phyloP scores from a whole-genome alignment of 2,113 vertebrate genomes.

The Gobius niger region DNA sequence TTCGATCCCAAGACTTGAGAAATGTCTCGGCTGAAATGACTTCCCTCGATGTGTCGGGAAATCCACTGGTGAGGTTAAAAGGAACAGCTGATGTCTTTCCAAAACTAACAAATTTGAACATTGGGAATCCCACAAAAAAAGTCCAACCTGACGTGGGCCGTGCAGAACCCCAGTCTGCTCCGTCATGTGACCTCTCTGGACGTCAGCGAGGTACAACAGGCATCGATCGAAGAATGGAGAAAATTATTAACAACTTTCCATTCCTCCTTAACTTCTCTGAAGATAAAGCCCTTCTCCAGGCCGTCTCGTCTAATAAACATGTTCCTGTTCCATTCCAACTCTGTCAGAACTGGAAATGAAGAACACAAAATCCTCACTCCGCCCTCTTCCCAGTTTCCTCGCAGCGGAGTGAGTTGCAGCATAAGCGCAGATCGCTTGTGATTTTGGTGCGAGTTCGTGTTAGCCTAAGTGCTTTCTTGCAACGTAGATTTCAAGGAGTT shows the following conservation, averaged over 20 bases:
- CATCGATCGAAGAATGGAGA: constrained; percentile 23
- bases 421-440: no score
- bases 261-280: constrained; percentile 51
- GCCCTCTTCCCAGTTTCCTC: no score
- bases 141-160: constrained; percentile 40
- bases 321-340: constrained; percentile 68
- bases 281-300: constrained; percentile 52
- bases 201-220: constrained; percentile 54
- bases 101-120: constrained; percentile 54
- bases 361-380: no score
- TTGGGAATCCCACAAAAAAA: constrained; percentile 35
- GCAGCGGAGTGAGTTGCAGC: no score
- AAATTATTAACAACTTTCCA: constrained; percentile 57
- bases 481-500: no score
- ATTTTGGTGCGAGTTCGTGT: no score
- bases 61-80: constrained; percentile 51
- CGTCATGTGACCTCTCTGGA: constrained; percentile 58
- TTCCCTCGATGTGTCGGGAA: constrained; percentile 57
- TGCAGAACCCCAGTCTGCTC: constrained; percentile 57
- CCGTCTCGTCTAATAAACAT: constrained; percentile 54
- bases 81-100: constrained; percentile 65
- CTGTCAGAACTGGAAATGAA: constrained; percentile 17
- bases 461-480: no score
- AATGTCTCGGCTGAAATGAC: constrained; percentile 34
- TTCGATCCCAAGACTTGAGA: constrained; percentile 45